Conservation (phyloP, 2,888 invertebrate genomes). For the Atethmia centrago region DNA sequence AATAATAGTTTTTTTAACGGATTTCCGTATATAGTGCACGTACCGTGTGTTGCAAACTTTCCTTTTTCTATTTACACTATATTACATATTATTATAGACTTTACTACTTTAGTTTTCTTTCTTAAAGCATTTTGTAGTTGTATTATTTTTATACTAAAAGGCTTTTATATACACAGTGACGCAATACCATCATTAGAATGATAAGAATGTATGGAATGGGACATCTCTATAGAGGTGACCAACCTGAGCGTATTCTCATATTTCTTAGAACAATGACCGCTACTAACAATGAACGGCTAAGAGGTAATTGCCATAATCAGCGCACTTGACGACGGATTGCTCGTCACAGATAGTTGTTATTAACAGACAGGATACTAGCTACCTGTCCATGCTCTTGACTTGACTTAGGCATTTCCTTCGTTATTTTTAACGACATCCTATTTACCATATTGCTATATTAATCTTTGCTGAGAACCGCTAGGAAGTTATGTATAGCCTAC, state of each 20-base stretch:
- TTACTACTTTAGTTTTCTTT: background rate
- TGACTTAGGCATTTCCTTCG: background rate
- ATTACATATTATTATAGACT: background rate
- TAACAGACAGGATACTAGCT: conserved; percentile 19
- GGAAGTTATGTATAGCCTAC: background rate
- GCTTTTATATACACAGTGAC: background rate
- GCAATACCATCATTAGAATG: background rate
- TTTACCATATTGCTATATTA: background rate
- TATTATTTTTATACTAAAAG: background rate
- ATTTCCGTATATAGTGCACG: conserved; percentile 10
- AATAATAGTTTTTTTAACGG: background rate
- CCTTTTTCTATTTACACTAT: conserved; percentile 10
- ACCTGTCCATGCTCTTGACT: background rate
- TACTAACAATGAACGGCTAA: conserved; percentile 35
- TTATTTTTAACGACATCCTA: conserved; percentile 3
- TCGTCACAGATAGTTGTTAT: conserved; percentile 19
- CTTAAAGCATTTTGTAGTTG: background rate
- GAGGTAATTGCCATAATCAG: conserved; percentile 50
- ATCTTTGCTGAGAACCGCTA: background rate
- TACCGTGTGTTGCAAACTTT: conserved; percentile 9
- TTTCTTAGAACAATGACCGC: conserved; percentile 49
- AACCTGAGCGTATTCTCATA: conserved; percentile 32
- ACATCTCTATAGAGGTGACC: conserved; percentile 8
- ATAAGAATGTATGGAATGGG: background rate
- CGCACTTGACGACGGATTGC: conserved; percentile 28